phyloP scores from a whole-genome alignment of 2,113 vertebrate genomes.

The Potamarius usumacintae region DNA sequence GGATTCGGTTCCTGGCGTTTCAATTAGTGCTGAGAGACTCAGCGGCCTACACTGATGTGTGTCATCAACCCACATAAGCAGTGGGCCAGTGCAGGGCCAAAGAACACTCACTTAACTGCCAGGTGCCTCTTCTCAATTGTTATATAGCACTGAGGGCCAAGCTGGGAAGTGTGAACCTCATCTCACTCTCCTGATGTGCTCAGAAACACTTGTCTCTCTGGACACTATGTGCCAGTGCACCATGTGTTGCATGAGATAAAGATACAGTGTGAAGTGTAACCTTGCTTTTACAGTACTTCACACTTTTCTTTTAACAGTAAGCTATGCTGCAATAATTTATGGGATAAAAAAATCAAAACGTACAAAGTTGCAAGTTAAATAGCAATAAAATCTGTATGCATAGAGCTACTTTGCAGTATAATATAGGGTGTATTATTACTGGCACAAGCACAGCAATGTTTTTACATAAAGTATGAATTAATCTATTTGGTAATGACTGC shows the following conservation, averaged over 20 bases:
- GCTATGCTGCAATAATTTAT: not conserved
- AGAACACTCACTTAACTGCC: constrained; percentile 20
- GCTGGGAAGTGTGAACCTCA: not conserved
- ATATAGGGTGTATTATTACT: constrained; percentile 11
- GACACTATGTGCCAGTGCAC: constrained; percentile 5
- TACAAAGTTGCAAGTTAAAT: not conserved
- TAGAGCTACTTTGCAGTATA: not conserved
- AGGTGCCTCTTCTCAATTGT: constrained; percentile 33
- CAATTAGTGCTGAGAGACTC: constrained; percentile 67
- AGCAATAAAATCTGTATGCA: not conserved
- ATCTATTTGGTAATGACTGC: constrained; percentile 52
- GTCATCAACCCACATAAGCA: constrained; percentile 34
- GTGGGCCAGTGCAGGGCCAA: not conserved
- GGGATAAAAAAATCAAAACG: not conserved
- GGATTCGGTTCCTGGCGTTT: constrained; percentile 64
- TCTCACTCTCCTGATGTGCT: constrained; percentile 20
- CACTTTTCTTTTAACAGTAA: constrained; percentile 17
- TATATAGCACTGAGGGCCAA: constrained; percentile 8
- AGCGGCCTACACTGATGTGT: constrained; percentile 49
- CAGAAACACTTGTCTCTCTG: constrained; percentile 28
- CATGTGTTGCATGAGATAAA: constrained; percentile 19
- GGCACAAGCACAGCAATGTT: constrained; percentile 11
- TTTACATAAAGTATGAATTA: constrained; percentile 38
- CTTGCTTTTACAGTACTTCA: constrained; percentile 17
- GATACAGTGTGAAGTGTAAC: constrained; percentile 28